A percentile compares a stretch with the other conserved stretches of the same genome.
Conservation (phyloP, 2,888 invertebrate genomes). For the Encarsia formosa region DNA sequence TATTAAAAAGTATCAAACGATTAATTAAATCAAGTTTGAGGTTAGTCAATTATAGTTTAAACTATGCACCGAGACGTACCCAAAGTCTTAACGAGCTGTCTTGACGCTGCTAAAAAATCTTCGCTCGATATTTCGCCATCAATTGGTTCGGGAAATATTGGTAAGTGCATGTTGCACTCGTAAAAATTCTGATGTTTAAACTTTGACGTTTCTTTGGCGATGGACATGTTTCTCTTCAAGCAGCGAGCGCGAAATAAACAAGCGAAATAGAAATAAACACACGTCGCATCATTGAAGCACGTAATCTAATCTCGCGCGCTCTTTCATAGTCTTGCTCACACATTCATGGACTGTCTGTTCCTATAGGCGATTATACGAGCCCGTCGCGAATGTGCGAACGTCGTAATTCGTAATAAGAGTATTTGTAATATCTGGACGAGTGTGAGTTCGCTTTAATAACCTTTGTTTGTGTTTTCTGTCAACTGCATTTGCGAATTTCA, state of each 20-base stretch:
- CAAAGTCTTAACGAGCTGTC: constrained; percentile 60
- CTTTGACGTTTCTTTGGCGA: constrained; percentile 1
- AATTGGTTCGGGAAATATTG: constrained; percentile 55
- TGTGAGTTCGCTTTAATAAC: too few species aligned
- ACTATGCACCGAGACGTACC: constrained; percentile 54
- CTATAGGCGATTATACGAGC: too few species aligned
- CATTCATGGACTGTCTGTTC: too few species aligned
- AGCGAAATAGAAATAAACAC: constrained; percentile 3
- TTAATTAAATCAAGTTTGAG: background rate
- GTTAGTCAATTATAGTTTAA: constrained; percentile 9
- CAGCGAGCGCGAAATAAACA: background rate
- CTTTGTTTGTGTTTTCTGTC: too few species aligned
- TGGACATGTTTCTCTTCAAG: constrained; percentile 2
- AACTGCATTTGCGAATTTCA: too few species aligned
- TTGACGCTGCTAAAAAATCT: constrained; percentile 61
- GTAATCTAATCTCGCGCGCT: constrained; percentile 4
- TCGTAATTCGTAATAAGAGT: too few species aligned
- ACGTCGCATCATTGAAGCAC: background rate
- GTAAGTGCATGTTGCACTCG: constrained; percentile 8
- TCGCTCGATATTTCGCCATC: constrained; percentile 59
- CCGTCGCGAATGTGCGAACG: too few species aligned
- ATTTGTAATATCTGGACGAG: too few species aligned
- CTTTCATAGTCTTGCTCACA: background rate
- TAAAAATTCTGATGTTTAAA: background rate
- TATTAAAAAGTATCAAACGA: too few species aligned